These are phyloP conservation scores for Syngnathus acus DNA, from an alignment of 2,797 vertebrate species.

Conservation along the genomic window DNA sequence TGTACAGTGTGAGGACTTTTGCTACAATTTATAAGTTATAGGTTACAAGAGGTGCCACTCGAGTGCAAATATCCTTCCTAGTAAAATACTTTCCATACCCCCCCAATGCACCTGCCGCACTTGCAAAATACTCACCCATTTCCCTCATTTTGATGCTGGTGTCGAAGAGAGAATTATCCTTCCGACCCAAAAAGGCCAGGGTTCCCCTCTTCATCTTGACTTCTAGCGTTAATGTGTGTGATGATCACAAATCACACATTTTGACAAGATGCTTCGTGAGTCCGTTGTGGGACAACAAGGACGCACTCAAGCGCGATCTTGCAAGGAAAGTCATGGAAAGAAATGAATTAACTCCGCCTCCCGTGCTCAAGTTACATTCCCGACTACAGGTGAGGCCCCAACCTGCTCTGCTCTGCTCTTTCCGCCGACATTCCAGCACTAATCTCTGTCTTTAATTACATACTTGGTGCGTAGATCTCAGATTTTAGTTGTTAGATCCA, in stretches of 20 bases:
- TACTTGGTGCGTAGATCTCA: background rate
- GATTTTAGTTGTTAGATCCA: background rate
- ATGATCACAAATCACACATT: background rate
- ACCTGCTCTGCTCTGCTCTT: background rate
- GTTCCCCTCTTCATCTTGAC: conserved; percentile 62
- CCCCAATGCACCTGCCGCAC: background rate
- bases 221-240: background rate
- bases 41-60: background rate
- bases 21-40: background rate
- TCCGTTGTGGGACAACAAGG: background rate
- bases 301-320: background rate
- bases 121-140: conserved; percentile 58
- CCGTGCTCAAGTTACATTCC: conserved; percentile 4
- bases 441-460: background rate
- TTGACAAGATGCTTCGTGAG: too few species aligned
- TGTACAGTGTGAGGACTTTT: background rate
- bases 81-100: background rate
- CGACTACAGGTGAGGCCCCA: conserved; percentile 2
- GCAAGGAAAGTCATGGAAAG: background rate
- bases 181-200: conserved; percentile 60
- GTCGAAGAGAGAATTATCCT: conserved; percentile 65
- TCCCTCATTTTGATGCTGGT: conserved; percentile 60
- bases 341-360: conserved; percentile 2
- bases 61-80: background rate
- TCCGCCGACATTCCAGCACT: background rate